Percentiles rank a stretch among this genome's conserved stretches.
These are phyloP conservation scores for Puntigrus tetrazona DNA, from an alignment of 2,113 vertebrate species.

Conservation along the genomic window DNA sequence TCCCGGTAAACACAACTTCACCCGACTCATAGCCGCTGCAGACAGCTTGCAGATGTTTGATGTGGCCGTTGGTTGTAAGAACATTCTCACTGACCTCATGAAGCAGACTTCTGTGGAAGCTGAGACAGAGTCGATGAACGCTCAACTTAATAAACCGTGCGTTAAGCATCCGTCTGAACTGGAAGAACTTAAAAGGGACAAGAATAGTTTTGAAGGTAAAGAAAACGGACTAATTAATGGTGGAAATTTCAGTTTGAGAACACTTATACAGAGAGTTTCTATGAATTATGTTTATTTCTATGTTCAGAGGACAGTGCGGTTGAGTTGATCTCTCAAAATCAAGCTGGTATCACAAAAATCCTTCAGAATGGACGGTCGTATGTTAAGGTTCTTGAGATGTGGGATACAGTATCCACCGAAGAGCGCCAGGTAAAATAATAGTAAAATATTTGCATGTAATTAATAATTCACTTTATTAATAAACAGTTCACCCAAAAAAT, in stretches of 20 bases:
- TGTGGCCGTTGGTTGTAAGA: slow-evolving; percentile 85
- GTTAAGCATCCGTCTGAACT: not conserved
- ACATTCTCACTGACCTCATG: slow-evolving; percentile 80
- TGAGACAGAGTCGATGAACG: not conserved
- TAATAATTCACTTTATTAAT: not conserved
- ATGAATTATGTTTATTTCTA: not conserved
- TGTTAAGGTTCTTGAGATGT: slow-evolving; percentile 69
- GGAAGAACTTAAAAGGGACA: not conserved
- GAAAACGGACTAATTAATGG: not conserved
- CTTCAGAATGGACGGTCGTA: slow-evolving; percentile 66
- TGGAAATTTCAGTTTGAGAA: not conserved
- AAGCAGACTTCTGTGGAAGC: slow-evolving; percentile 49
- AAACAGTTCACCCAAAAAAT: not conserved
- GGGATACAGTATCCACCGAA: slow-evolving; percentile 65
- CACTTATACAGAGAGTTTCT: not conserved
- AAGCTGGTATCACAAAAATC: slow-evolving; percentile 69
- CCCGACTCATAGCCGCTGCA: slow-evolving; percentile 80
- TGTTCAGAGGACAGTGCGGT: slow-evolving; percentile 54
- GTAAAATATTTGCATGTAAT: not conserved
- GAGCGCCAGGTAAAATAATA: slow-evolving; percentile 72
- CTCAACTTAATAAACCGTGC: not conserved
- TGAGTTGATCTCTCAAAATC: slow-evolving; percentile 73
- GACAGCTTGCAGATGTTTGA: slow-evolving; percentile 94
- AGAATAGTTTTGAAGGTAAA: slow-evolving; percentile 1
- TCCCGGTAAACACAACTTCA: slow-evolving; percentile 84